A percentile compares a stretch with the other conserved stretches of the same genome.
phyloP scores from a whole-genome alignment of 2,797 vertebrate species.

The Eremophila alpestris region DNA sequence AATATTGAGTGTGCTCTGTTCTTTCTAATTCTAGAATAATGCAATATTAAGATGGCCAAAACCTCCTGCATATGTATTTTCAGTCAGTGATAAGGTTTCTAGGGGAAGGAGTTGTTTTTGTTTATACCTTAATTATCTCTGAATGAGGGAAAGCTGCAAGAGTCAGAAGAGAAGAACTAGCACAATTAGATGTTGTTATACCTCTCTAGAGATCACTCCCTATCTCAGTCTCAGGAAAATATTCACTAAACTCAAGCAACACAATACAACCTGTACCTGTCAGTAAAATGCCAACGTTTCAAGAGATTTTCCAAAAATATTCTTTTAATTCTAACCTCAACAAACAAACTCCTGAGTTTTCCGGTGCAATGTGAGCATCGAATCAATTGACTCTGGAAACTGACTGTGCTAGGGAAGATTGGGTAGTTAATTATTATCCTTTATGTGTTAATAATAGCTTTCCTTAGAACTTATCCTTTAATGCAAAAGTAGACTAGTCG shows the following conservation, averaged over 20 bases:
- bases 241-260: neutral
- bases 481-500: neutral
- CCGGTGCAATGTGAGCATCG: neutral
- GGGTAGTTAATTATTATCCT: constrained; percentile 18
- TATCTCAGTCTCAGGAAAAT: neutral
- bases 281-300: neutral
- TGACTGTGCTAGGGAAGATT: neutral
- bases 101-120: constrained; percentile 4
- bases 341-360: neutral
- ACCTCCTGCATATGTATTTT: neutral
- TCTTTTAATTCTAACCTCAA: neutral
- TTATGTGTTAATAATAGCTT: neutral
- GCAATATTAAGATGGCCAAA: neutral
- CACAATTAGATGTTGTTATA: neutral
- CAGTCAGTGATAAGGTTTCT: neutral
- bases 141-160: neutral
- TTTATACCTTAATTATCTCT: constrained; percentile 9
- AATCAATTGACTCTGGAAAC: neutral
- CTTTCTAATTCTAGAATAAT: neutral
- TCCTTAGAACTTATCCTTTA: neutral
- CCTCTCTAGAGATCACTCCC: neutral
- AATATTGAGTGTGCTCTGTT: neutral
- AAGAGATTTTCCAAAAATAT: neutral
- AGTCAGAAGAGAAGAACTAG: constrained; percentile 13
- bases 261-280: neutral